Percentiles rank a stretch among this genome's conserved stretches.
These are phyloP conservation scores for Edolisoma coerulescens DNA, from an alignment of 2,113 vertebrate species.

Conservation along the genomic window DNA sequence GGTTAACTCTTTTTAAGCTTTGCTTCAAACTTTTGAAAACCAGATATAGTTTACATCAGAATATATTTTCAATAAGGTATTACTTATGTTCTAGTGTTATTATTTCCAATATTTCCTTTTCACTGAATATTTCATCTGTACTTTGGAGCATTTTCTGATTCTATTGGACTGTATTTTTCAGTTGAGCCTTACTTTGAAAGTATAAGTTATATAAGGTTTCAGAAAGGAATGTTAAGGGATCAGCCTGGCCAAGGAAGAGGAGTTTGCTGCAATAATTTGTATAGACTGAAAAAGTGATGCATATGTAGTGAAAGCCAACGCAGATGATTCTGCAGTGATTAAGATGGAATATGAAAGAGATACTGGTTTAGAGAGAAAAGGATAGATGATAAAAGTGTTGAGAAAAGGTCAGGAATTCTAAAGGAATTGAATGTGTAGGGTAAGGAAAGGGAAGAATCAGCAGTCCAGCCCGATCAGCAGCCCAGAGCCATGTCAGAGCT, in stretches of 20 bases:
- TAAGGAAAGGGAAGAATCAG: not conserved
- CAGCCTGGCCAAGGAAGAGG: not conserved
- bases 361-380: not conserved
- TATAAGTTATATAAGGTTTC: not conserved
- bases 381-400: not conserved
- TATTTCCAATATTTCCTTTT: not conserved
- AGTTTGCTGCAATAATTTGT: not conserved
- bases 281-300: not conserved
- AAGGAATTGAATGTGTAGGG: not conserved
- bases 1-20: not conserved
- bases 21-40: not conserved
- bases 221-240: not conserved
- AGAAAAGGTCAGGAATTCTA: not conserved
- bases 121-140: not conserved
- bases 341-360: not conserved
- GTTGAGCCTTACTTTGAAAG: not conserved
- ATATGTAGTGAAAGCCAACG: not conserved
- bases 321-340: not conserved
- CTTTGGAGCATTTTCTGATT: not conserved
- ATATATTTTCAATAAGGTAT: not conserved
- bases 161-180: not conserved
- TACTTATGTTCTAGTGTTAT: not conserved
- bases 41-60: not conserved
- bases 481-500: not conserved
- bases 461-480: not conserved